Evolutionary conservation across 2,797 vertebrate genomes (phyloP), one percentile per base, ranked within the genome.

Genomic region (Petrocephalus schoutedeni): DNA sequence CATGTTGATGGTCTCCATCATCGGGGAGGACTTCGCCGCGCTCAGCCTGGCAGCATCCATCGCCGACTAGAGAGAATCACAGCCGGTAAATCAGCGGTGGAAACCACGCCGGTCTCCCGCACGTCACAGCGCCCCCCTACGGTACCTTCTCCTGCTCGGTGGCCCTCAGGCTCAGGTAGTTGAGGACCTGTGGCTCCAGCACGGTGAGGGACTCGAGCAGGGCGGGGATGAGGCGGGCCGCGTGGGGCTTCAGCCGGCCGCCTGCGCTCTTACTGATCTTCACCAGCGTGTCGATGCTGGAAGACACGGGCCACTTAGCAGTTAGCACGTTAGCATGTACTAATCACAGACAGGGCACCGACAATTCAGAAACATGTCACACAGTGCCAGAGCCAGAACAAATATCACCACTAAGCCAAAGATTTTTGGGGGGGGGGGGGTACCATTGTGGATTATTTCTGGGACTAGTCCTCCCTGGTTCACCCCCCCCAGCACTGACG

Each of bases 1-100:
- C 98, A 98, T 98, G 93, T 99, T 99, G 90, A 99, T 94, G 0
- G 98, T 99, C 94, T 99, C 98, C 98, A 99, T 99, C 98, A 99
- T 99, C 56, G 98, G 98, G 90, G 98, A 99, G 2, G 98, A 98
- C 90, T 98, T 99, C 86, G 98, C 98, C 92, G 98, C 98, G 93
- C 96, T 99, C 89, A 99, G 96, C 90, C 98, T 96, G 88, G 98
- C 98, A 89, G 96, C 97, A 88, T 99, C 98, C 98, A 99, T 97
- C 85, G 97, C 97, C 93, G 96, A 96, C 98, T 99, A 19, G 59
- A 92, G 59, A 77, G 64, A 67, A 64, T 14, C 80, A 59, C 59
- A 86, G 56, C 2, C 19, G 19, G 56, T 4, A 16, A 58, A 61
- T 58, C 32, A 86, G 28, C 36, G n/a, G 54, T 0, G 32, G 41